Evolutionary conservation across 2,113 vertebrate genomes (phyloP).

Genomic region (Callionymus lyra): DNA sequence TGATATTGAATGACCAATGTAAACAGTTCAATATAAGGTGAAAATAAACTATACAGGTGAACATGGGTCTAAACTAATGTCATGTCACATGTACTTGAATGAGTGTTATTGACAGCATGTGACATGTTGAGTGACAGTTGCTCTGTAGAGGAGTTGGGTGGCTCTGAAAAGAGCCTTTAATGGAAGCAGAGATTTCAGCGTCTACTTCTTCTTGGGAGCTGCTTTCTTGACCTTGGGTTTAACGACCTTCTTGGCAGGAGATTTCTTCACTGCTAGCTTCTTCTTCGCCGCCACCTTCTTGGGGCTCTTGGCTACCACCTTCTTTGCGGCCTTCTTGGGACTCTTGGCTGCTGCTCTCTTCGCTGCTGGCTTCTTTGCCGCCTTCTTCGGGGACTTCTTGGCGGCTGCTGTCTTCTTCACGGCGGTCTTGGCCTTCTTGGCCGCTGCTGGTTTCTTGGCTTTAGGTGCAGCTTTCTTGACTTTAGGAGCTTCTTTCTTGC

Average conservation of each 20-base stretch:
- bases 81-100: too few species aligned
- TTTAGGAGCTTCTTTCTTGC: neutral
- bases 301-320: neutral
- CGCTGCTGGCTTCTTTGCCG: neutral
- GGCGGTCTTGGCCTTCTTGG: neutral
- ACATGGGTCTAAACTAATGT: too few species aligned
- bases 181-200: too few species aligned
- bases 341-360: neutral
- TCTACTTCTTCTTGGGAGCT: too few species aligned
- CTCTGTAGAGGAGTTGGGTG: neutral
- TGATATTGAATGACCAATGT: too few species aligned
- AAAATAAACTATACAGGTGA: too few species aligned
- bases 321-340: too few species aligned
- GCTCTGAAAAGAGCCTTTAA: slow-evolving; percentile 10
- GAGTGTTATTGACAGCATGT: too few species aligned
- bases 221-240: too few species aligned
- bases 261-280: neutral
- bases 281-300: slow-evolving; percentile 6
- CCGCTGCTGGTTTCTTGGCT: slow-evolving; percentile 1
- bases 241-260: neutral
- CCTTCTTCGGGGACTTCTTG: neutral
- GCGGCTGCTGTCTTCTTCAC: neutral
- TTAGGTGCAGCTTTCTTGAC: neutral
- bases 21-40: too few species aligned
- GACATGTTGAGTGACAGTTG: neutral